phyloP scores from a whole-genome alignment of 2,888 invertebrate species.

The Fissipunctia ypsillon region DNA sequence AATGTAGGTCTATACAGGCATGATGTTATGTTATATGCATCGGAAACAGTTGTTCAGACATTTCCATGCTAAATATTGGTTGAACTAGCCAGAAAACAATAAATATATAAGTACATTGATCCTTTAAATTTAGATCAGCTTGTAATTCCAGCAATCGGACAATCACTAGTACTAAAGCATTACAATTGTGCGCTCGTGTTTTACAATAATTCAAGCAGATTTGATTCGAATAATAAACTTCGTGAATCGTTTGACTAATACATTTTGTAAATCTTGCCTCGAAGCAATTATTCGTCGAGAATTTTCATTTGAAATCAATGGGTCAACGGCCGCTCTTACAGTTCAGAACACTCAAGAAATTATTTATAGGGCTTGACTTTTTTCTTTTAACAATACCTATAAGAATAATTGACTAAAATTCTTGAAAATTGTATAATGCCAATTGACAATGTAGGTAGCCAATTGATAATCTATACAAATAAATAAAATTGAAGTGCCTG shows the following conservation, averaged over 20 bases:
- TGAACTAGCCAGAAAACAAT: not conserved
- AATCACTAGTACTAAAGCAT: conserved; percentile 14
- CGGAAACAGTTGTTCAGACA: not conserved
- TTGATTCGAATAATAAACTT: conserved; percentile 45
- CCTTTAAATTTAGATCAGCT: conserved; percentile 23
- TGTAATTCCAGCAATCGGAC: not conserved
- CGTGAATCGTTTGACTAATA: conserved; percentile 38
- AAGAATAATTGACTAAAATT: conserved; percentile 16
- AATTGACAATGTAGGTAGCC: conserved; percentile 8
- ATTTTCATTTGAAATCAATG: conserved; percentile 35
- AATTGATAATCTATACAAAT: conserved; percentile 7
- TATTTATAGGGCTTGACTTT: conserved; percentile 28
- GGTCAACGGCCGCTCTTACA: conserved; percentile 42
- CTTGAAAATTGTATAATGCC: not conserved
- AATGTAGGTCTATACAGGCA: not conserved
- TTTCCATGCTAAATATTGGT: not conserved
- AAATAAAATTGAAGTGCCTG: too few relatives aligned
- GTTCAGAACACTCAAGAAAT: conserved; percentile 45
- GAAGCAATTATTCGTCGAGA: conserved; percentile 11
- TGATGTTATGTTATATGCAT: not conserved
- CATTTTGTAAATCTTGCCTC: conserved; percentile 33
- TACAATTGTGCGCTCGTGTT: conserved; percentile 36
- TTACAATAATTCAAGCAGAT: conserved; percentile 46
- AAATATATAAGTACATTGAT: conserved; percentile 15
- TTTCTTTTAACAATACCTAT: conserved; percentile 37